Evolutionary conservation across 2,797 vertebrate species (phyloP).

Genomic region (Onychomys torridus): DNA sequence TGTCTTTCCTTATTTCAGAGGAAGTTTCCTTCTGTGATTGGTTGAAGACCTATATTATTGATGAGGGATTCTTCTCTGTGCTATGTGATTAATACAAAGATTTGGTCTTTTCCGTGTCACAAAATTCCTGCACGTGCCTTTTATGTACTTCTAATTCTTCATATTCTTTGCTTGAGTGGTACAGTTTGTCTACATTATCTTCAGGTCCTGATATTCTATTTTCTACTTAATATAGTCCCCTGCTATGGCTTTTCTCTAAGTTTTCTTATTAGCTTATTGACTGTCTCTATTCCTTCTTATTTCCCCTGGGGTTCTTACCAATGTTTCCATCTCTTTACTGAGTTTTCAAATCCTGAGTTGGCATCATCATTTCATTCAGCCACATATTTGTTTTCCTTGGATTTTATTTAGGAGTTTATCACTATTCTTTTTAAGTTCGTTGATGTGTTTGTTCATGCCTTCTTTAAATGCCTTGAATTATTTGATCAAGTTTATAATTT

Average conservation of each 20-base stretch:
- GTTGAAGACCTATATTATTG: background rate
- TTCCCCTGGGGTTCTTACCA: background rate
- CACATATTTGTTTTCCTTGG: background rate
- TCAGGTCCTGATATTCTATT: background rate
- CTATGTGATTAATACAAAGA: background rate
- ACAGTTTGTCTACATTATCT: background rate
- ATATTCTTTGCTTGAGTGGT: background rate
- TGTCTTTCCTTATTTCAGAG: background rate
- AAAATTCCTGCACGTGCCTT: background rate
- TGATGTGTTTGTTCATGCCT: background rate
- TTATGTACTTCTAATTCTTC: background rate
- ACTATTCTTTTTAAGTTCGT: background rate
- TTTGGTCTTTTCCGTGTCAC: background rate
- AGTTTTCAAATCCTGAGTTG: background rate
- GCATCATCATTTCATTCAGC: background rate
- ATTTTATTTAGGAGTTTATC: background rate
- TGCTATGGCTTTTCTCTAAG: background rate
- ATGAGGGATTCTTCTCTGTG: background rate
- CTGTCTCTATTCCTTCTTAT: too few species aligned
- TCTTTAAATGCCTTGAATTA: background rate
- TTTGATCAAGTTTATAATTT: background rate
- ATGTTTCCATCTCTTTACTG: background rate
- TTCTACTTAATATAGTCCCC: background rate
- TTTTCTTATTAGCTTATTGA: background rate
- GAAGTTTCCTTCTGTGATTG: background rate